Evolutionary conservation across 2,888 invertebrate genomes (phyloP), one percentile per base, ranked within the genome.

Genomic region (Hypselothyrea guttata): DNA sequence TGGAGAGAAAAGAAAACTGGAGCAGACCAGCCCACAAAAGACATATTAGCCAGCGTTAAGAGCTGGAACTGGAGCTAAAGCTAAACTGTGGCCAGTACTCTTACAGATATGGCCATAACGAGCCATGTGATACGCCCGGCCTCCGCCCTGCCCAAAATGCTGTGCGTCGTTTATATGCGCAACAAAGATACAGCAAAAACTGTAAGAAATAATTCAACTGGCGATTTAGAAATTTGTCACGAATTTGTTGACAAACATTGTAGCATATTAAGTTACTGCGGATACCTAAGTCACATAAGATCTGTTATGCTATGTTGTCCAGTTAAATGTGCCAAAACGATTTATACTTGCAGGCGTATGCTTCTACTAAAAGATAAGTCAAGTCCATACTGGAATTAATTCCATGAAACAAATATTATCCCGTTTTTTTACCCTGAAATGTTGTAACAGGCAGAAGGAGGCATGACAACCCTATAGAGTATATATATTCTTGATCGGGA

Each of bases 171-270:
- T 63, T 65, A 53, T 62, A 49, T 57, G 49, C 45, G 28, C 49
- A 44, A 60, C 12, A 48, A 13, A 33, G 15, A 8, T 12, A 9
- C n/a, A 22, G 42, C 18, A 22, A 40, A 51, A n/a, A n/a, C n/a
- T 15, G 7, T 8, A 5, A 49, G 42, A 51, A 42, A 45, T 15
- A 12, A 30, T 15, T 37, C 35, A 57, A 49, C 44, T 16, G 15
- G 53, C 41, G 33, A 57, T 71, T 72, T 55, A 57, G 48, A 81
- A 73, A 81, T 77, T 71, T 81, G 76, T 77, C 76, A 77, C 76
- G 82, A 81, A 65, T 71, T 56, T 41, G 34, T 41, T 34, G 15
- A 52, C 51, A 41, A 46, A 28, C 56, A n/a, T 31, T 41, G 9
- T 13, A 45, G 35, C 54, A 60, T 54, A 51, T 51, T 52, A 37